Conservation (phyloP, 2,797 vertebrate species). For the Cuculus canorus region DNA sequence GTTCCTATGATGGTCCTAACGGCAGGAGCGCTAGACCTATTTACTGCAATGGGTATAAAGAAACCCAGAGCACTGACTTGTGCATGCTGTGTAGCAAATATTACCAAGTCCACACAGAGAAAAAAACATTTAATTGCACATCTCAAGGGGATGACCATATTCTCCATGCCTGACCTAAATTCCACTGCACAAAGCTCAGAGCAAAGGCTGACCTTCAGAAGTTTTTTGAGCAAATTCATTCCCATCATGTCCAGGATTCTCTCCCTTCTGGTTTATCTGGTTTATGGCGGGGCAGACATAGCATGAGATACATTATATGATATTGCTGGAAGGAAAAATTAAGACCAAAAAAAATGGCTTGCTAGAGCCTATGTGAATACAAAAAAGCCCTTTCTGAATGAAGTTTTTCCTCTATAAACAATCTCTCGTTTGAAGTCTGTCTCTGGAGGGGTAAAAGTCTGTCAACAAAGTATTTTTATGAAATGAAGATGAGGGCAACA, state of each 20-base stretch:
- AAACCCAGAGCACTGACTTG: not conserved
- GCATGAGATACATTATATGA: not conserved
- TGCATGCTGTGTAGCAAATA: accelerated
- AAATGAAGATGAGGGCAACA: constrained; percentile 1
- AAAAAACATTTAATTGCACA: not conserved
- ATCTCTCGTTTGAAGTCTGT: not conserved
- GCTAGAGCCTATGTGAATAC: not conserved
- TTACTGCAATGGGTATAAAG: not conserved
- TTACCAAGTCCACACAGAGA: not conserved
- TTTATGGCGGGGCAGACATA: not conserved
- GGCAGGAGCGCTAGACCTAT: not conserved
- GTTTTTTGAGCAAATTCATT: not conserved
- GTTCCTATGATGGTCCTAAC: not conserved
- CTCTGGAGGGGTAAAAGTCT: not conserved
- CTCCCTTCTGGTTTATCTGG: not conserved
- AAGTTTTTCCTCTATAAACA: not conserved
- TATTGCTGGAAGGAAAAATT: constrained; percentile 11
- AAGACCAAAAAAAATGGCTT: not conserved
- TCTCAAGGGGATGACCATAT: not conserved
- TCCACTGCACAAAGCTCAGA: not conserved
- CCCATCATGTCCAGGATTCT: not conserved
- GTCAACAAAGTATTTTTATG: constrained; percentile 27
- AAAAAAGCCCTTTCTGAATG: not conserved
- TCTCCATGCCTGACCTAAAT: not conserved
- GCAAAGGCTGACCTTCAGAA: constrained; percentile 24